A percentile compares a stretch with the other conserved stretches of the same genome.
Evolutionary conservation across 2,797 vertebrate species (phyloP).

Genomic region (Gymnoscopelus braueri): DNA sequence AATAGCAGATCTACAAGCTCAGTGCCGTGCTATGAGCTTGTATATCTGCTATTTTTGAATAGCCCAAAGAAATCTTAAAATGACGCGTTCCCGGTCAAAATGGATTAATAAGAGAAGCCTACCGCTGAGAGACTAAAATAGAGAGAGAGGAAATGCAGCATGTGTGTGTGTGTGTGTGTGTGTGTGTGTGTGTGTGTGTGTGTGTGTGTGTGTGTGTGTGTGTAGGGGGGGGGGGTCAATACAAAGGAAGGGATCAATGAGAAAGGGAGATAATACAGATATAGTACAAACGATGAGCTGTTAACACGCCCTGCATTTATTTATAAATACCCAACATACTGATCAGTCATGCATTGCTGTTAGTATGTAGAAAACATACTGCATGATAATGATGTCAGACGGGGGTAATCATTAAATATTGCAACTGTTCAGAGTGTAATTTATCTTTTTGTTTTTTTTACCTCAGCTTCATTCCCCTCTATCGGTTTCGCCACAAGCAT

Average conservation of each 20-base stretch:
- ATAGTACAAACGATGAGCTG: not conserved
- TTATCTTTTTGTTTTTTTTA: constrained; percentile 22
- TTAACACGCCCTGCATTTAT: constrained; percentile 22
- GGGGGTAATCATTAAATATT: constrained; percentile 5
- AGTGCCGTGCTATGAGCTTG: too few species aligned
- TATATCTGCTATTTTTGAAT: too few species aligned
- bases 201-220: too few species aligned
- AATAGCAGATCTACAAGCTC: too few species aligned
- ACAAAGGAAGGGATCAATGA: not conserved
- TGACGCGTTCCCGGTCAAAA: too few species aligned
- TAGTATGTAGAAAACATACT: constrained; percentile 12
- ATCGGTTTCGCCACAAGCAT: constrained; percentile 25
- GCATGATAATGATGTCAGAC: not conserved
- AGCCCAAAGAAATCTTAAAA: too few species aligned
- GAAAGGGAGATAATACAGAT: not conserved
- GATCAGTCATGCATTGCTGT: constrained; percentile 20
- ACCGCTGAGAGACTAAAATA: constrained; percentile 24
- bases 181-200: too few species aligned
- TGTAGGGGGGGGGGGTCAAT: not conserved
- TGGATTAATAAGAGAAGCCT: constrained; percentile 66
- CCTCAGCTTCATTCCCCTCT: constrained; percentile 11
- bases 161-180: too few species aligned
- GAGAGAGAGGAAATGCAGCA: not conserved
- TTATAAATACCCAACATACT: not conserved
- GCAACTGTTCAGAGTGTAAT: constrained; percentile 19